Evolutionary conservation across 2,888 invertebrate species (phyloP).

Genomic region (Aelia acuminata): DNA sequence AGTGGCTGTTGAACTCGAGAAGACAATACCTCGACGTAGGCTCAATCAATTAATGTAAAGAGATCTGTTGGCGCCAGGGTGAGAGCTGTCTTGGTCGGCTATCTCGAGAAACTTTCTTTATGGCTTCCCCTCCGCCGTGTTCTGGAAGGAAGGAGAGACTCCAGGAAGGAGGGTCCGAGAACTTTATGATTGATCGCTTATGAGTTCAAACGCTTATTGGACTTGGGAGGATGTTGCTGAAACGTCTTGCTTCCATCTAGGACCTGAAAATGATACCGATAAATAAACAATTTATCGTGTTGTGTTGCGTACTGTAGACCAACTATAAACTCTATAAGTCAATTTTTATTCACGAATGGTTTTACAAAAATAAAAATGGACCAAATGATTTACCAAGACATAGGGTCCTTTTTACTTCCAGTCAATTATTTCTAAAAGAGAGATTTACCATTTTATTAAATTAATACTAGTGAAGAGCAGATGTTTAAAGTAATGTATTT

Average conservation of each 20-base stretch:
- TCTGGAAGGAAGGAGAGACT: background rate
- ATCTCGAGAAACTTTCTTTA: conserved; percentile 33
- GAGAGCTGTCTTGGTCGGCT: conserved; percentile 16
- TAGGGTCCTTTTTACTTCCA: too few relatives aligned
- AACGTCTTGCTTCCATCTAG: background rate
- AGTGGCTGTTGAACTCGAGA: conserved; percentile 47
- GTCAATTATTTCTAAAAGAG: too few relatives aligned
- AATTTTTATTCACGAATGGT: too few relatives aligned
- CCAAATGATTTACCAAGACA: too few relatives aligned
- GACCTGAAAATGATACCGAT: too few relatives aligned
- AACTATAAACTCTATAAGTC: too few relatives aligned
- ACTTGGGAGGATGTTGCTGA: background rate
- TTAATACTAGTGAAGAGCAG: too few relatives aligned
- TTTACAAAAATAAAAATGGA: too few relatives aligned
- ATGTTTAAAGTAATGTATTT: too few relatives aligned
- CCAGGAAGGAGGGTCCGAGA: conserved; percentile 31
- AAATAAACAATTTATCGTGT: too few relatives aligned
- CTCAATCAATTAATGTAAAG: conserved; percentile 56
- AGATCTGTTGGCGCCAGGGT: conserved; percentile 48
- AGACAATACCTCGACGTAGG: conserved; percentile 52
- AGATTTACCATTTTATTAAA: too few relatives aligned
- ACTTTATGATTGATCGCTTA: background rate
- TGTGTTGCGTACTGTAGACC: too few relatives aligned
- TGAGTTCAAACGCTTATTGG: background rate
- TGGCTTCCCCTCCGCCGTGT: background rate